Evolutionary conservation across 2,797 vertebrate species (phyloP).

Genomic region (Oreortyx pictus): DNA sequence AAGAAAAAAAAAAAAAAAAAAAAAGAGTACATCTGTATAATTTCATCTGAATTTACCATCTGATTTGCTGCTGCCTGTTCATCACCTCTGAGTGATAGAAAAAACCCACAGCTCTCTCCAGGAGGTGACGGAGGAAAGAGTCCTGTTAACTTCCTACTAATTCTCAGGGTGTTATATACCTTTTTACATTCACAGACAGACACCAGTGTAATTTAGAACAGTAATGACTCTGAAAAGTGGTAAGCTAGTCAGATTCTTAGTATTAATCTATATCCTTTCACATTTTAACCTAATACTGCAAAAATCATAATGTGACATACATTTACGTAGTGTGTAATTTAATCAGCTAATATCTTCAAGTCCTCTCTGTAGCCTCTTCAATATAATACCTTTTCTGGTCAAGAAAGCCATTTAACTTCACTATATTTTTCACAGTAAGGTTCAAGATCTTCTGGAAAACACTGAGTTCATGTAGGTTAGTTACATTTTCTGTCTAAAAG

Average conservation of each 20-base stretch:
- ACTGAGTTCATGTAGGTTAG: not conserved
- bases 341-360: constrained; percentile 25
- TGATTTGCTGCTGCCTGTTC: constrained; percentile 47
- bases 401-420: constrained; percentile 10
- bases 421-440: constrained; percentile 25
- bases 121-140: constrained; percentile 35
- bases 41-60: constrained; percentile 44
- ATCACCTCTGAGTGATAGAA: constrained; percentile 62
- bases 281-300: constrained; percentile 9
- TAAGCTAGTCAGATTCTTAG: not conserved
- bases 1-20: not conserved
- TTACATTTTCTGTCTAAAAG: not conserved
- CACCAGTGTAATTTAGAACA: not conserved
- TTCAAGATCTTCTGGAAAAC: constrained; percentile 11
- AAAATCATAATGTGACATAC: not conserved
- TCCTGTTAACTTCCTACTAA: constrained; percentile 31
- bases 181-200: not conserved
- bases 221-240: constrained; percentile 4
- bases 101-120: constrained; percentile 51
- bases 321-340: not conserved
- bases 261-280: constrained; percentile 16
- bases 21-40: not conserved
- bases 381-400: not conserved
- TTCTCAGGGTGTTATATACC: not conserved
- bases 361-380: not conserved